Evolutionary conservation across 2,888 invertebrate species (phyloP).

Genomic region (Dolichopus griseipennis): DNA sequence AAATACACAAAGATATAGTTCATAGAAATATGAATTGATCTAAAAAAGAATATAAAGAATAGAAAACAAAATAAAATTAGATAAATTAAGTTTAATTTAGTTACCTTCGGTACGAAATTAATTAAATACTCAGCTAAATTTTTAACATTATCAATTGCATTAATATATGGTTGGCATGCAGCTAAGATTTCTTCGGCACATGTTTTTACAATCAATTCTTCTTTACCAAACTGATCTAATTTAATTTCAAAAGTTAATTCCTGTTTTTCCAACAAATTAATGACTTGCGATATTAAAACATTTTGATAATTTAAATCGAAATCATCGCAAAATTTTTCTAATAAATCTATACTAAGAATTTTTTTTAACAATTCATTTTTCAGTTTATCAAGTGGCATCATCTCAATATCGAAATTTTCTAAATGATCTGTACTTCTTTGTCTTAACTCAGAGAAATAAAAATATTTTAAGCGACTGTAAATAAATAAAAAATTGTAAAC

Average conservation of each 20-base stretch:
- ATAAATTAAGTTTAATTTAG: neutral
- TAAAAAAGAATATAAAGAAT: too few relatives aligned
- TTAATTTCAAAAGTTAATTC: conserved; percentile 37
- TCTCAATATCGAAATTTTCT: conserved; percentile 35
- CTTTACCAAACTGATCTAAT: conserved; percentile 36
- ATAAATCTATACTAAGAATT: conserved; percentile 34
- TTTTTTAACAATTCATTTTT: conserved; percentile 37
- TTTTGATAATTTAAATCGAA: conserved; percentile 41
- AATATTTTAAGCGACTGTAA: conserved; percentile 38
- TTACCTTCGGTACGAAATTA: conserved; percentile 35
- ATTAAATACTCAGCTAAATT: conserved; percentile 33
- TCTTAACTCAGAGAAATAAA: conserved; percentile 40
- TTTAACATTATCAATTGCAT: conserved; percentile 37
- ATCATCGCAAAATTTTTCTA: conserved; percentile 38
- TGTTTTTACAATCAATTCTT: conserved; percentile 35
- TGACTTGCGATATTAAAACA: conserved; percentile 37
- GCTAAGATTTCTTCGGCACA: conserved; percentile 32
- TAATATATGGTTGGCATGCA: conserved; percentile 39
- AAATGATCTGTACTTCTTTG: conserved; percentile 37
- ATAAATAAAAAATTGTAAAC: neutral
- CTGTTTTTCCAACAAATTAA: conserved; percentile 23
- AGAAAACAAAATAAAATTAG: too few relatives aligned
- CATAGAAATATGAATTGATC: conserved; percentile 43
- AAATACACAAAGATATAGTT: conserved; percentile 39
- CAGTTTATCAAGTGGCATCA: conserved; percentile 36